Conservation (phyloP, 2,888 invertebrate genomes). For the Odontomyia ornata region DNA sequence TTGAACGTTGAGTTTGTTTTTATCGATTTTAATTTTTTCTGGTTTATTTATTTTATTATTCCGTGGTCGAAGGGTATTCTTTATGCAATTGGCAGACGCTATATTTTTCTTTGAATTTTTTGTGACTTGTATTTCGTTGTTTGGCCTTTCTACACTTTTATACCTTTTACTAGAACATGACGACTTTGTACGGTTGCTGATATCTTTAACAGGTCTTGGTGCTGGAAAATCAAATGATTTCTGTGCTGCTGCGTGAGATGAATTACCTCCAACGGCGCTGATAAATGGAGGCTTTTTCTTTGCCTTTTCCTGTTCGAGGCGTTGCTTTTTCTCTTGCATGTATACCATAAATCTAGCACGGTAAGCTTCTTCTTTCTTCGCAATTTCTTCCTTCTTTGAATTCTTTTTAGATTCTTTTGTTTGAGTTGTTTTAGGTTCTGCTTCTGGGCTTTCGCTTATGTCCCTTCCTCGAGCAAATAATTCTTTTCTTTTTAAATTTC, state of each 20-base stretch:
- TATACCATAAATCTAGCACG: constrained; percentile 52
- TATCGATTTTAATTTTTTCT: not conserved
- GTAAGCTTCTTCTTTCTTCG: constrained; percentile 48
- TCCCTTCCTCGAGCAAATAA: constrained; percentile 19
- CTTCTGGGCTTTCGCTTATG: constrained; percentile 1
- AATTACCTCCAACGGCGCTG: constrained; percentile 39
- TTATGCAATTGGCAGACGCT: not conserved
- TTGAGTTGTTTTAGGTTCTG: not conserved
- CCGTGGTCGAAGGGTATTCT: constrained; percentile 42
- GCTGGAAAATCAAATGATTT: constrained; percentile 19
- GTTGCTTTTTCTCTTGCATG: constrained; percentile 51
- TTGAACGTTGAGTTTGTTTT: not conserved
- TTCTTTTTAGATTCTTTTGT: not conserved
- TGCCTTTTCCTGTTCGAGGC: constrained; percentile 38
- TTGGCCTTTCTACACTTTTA: not conserved
- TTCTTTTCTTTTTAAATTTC: constrained; percentile 13
- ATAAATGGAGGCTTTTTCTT: constrained; percentile 51
- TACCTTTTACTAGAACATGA: not conserved
- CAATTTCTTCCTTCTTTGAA: constrained; percentile 4
- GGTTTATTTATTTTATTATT: constrained; percentile 4
- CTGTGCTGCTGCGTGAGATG: constrained; percentile 42
- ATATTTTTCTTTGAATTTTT: not conserved
- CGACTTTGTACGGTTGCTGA: not conserved
- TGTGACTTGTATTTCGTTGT: not conserved
- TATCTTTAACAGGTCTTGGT: constrained; percentile 30